A percentile compares a stretch with the other conserved stretches of the same genome.
Conservation (phyloP, 1,140 invertebrate genomes). For the Amyelois transitella region DNA sequence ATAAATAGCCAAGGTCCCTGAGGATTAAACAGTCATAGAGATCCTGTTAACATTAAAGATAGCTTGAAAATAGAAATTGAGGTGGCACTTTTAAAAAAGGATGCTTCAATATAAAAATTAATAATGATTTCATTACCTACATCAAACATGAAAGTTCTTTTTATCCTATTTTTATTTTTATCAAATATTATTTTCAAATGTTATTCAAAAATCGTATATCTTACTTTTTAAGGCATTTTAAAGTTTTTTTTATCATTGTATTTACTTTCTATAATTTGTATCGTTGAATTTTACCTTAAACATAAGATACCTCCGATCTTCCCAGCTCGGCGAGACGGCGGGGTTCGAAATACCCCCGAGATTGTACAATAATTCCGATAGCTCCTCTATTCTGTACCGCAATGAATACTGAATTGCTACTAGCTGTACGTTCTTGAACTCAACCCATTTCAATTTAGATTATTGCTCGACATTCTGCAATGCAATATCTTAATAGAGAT, state of each 20-base stretch:
- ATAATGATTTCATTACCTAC: too few species aligned
- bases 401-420: constrained; percentile 64
- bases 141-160: too few species aligned
- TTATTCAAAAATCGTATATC: too few species aligned
- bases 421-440: constrained; percentile 37
- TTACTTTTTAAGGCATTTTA: too few species aligned
- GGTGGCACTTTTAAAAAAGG: background rate
- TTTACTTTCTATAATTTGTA: background rate
- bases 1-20: constrained; percentile 34
- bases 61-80: background rate
- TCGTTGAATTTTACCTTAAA: background rate
- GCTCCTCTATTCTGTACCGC: constrained; percentile 50
- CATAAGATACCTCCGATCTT: constrained; percentile 10
- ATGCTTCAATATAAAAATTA: too few species aligned
- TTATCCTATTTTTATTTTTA: too few species aligned
- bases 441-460: constrained; percentile 67
- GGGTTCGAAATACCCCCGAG: constrained; percentile 49
- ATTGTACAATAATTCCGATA: constrained; percentile 66
- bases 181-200: too few species aligned
- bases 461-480: constrained; percentile 38
- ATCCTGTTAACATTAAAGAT: constrained; percentile 22
- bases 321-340: background rate
- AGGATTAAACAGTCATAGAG: constrained; percentile 26
- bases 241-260: too few species aligned
- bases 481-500: constrained; percentile 34